Conservation (phyloP, 2,113 vertebrate genomes). For the Chunga burmeisteri region DNA sequence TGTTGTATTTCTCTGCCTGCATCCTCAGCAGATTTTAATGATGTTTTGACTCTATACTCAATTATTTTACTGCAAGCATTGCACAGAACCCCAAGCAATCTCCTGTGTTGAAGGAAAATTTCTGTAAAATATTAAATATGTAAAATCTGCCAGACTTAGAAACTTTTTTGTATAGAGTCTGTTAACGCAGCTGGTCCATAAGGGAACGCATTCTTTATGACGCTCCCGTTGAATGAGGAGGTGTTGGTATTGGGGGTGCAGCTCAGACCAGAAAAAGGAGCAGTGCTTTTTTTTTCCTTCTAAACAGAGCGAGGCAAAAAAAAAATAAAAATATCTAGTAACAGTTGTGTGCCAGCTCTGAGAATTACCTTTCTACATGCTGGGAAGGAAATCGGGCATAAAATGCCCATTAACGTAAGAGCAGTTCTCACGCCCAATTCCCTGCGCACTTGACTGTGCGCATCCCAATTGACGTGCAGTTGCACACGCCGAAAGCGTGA, state of each 20-base stretch:
- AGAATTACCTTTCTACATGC: neutral
- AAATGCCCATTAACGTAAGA: conserved; percentile 4
- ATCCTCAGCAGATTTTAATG: neutral
- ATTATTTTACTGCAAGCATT: neutral
- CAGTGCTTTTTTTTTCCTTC: neutral
- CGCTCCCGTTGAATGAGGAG: neutral
- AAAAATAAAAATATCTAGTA: neutral
- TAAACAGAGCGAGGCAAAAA: neutral
- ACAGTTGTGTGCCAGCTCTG: neutral
- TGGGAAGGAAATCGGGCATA: conserved; percentile 19
- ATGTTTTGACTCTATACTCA: neutral
- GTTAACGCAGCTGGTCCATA: neutral
- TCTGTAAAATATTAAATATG: neutral
- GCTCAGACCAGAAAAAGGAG: neutral
- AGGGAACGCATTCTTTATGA: neutral
- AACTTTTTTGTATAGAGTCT: neutral
- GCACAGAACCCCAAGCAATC: neutral
- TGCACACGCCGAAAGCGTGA: neutral
- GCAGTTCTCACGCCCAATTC: neutral
- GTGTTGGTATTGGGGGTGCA: neutral
- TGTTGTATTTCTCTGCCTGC: neutral
- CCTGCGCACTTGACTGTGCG: neutral
- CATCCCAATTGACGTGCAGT: neutral
- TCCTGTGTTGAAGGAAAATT: neutral
- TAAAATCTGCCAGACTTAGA: neutral